Conservation (phyloP, 2,888 invertebrate species). For the Phengaris alcon region DNA sequence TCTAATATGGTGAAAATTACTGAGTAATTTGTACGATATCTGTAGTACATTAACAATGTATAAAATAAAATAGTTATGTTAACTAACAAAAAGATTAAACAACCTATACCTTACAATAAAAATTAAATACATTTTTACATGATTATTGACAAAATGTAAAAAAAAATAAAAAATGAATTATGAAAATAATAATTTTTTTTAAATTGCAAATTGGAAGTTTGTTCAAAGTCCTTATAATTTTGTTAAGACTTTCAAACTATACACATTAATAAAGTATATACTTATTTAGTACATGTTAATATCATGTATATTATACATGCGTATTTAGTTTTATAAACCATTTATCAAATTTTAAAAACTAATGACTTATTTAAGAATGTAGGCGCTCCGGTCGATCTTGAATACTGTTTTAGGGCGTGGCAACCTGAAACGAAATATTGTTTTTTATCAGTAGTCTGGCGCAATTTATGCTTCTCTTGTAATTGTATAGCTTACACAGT, state of each 20-base stretch:
- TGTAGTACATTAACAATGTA: slow-evolving; percentile 35
- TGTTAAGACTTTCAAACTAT: no score
- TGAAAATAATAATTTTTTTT: neutral
- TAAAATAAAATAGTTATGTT: neutral
- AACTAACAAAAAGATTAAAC: slow-evolving; percentile 14
- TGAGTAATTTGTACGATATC: slow-evolving; percentile 67
- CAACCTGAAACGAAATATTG: slow-evolving; percentile 16
- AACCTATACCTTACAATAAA: neutral
- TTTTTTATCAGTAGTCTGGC: neutral
- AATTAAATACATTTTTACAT: slow-evolving; percentile 18
- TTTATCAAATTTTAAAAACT: neutral
- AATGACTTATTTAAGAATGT: slow-evolving; percentile 3
- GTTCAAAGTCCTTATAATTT: neutral
- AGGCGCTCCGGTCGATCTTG: neutral
- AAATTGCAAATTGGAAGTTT: neutral
- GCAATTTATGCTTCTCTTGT: no score
- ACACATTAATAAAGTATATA: neutral
- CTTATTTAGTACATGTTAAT: neutral
- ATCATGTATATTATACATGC: neutral
- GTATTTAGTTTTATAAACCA: neutral
- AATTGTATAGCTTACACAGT: no score
- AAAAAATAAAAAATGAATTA: neutral
- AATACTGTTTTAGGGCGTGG: slow-evolving; percentile 30
- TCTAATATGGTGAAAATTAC: slow-evolving; percentile 16
- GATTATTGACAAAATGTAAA: slow-evolving; percentile 8